Evolutionary conservation across 2,797 vertebrate species (phyloP), one percentile per base, ranked within the genome.

Genomic region (Myripristis jacobus): DNA sequence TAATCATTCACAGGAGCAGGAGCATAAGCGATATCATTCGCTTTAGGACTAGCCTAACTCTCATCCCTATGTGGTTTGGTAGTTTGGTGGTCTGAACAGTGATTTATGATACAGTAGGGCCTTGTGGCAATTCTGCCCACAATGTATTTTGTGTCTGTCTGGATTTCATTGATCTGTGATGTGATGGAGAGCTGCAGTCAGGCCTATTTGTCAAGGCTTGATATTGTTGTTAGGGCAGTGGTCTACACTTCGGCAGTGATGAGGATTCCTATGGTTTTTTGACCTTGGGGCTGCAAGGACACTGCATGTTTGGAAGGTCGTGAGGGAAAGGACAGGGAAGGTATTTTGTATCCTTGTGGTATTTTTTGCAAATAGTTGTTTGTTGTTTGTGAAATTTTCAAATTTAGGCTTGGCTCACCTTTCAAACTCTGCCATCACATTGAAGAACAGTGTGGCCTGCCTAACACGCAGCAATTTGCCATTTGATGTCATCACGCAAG

Each of bases 51-150:
- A 75, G 73, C 53, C 77, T 80, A 55, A 84, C 74, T 73, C 29
- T 75, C 64, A 80, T 79, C 76, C 68, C 57, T 46, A 80, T 84
- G 87, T 46, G 72, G 88, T 84, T 76, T 77, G 47, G 80, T 68
- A 80, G 50, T 84, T 84, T 34, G 83, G 88, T 91, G 90, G 89
- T 89, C 89, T 84, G 65, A 44, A 1, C 54, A 31, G 60, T 76
- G 78, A 89, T 87, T 86, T 82, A 88, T 88, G 70, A 86, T 84
- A 79, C 73, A 84, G 84, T 74, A 81, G 75, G 63, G 72, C 63
- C 52, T 69, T 68, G 58, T 56, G 76, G 81, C 73, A 62, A 53
- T 50, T n/a, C 54, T 79, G 63, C 58, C 77, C 69, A 2, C 68
- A 53, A 50, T 80, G 67, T 80, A 63, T 86, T 84, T 71, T 65